Evolutionary conservation across 2,888 invertebrate genomes (phyloP).

Genomic region (Sthenelais limicola): DNA sequence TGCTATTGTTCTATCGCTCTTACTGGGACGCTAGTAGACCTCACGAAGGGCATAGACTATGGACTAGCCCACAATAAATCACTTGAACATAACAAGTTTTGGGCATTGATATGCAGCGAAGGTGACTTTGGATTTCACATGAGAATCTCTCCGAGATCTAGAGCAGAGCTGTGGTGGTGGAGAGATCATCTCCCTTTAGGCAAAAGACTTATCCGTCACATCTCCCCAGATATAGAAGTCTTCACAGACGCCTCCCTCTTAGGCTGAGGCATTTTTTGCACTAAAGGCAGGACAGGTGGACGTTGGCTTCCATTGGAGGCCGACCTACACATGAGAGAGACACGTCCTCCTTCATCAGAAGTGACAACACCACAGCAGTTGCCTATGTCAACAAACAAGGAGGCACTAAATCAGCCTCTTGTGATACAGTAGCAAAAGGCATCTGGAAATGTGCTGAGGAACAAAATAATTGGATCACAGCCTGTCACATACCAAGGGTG

Average conservation of each 20-base stretch:
- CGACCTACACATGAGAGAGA: not conserved
- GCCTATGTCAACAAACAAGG: not conserved
- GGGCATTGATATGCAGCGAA: not conserved
- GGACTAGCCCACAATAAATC: not conserved
- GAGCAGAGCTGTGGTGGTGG: not conserved
- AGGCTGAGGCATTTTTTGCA: not conserved
- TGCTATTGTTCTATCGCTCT: too few species aligned
- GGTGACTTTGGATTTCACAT: not conserved
- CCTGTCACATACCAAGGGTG: not conserved
- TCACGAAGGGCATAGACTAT: not conserved
- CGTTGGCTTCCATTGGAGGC: not conserved
- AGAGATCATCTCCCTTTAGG: not conserved
- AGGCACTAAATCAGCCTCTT: not conserved
- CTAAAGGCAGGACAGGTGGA: not conserved
- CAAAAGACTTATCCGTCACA: not conserved
- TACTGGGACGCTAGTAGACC: not conserved
- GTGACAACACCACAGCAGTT: not conserved
- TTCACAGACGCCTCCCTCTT: not conserved
- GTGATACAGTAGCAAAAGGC: not conserved
- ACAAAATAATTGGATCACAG: not conserved
- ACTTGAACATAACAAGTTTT: not conserved
- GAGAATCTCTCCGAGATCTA: not conserved
- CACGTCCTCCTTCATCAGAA: not conserved
- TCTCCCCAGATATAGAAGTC: not conserved
- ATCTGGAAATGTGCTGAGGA: not conserved